phyloP scores from a whole-genome alignment of 2,888 invertebrate genomes.

The Phrixothrix hirtus region DNA sequence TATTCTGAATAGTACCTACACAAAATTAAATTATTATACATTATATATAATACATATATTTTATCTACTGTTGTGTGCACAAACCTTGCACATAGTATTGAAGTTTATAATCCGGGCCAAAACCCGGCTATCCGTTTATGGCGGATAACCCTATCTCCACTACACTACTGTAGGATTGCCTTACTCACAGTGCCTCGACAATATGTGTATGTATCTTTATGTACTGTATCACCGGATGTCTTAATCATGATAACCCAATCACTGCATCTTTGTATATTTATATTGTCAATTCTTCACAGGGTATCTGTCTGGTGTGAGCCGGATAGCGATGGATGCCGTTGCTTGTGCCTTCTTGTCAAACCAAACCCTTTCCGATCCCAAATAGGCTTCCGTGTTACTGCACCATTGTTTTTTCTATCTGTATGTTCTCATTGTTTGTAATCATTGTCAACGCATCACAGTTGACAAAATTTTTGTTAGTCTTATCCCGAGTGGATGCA shows the following conservation, averaged over 20 bases:
- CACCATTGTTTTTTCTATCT: conserved; percentile 47
- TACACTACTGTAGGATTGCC: conserved; percentile 78
- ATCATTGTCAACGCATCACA: conserved; percentile 41
- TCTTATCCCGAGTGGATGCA: conserved; percentile 37
- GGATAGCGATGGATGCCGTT: conserved; percentile 44
- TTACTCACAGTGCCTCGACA: conserved; percentile 80
- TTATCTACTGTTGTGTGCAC: conserved; percentile 59
- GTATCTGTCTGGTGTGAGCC: conserved; percentile 33
- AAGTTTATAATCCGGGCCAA: conserved; percentile 48
- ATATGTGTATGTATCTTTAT: conserved; percentile 56
- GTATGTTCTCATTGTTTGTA: conserved; percentile 42
- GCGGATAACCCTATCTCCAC: conserved; percentile 61
- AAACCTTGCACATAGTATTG: conserved; percentile 57
- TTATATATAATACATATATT: conserved; percentile 54
- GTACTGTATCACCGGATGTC: conserved; percentile 55
- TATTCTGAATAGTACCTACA: conserved; percentile 57
- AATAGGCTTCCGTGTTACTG: conserved; percentile 53
- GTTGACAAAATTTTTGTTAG: conserved; percentile 49
- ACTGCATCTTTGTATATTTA: conserved; percentile 41
- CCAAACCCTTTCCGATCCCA: conserved; percentile 42
- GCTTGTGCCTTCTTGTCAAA: conserved; percentile 55
- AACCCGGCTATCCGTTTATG: conserved; percentile 47
- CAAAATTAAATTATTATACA: conserved; percentile 53
- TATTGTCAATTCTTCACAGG: conserved; percentile 41
- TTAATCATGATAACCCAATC: conserved; percentile 49